These are phyloP conservation scores for Carlito syrichta DNA, from an alignment of 2,113 vertebrate genomes.

Conservation along the genomic window DNA sequence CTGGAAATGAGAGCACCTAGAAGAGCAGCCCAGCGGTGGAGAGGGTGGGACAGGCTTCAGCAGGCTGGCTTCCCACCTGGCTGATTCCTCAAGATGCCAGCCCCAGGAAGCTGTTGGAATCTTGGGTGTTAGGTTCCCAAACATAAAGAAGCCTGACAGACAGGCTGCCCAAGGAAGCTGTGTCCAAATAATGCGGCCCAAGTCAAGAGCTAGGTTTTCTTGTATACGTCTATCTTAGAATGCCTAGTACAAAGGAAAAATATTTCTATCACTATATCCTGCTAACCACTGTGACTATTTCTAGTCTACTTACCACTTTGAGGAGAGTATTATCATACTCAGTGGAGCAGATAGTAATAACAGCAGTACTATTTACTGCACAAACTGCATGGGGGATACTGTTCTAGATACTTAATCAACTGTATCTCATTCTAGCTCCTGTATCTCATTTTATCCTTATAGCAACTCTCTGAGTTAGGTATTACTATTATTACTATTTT, in stretches of 20 bases:
- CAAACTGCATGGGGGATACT: background rate
- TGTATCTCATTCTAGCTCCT: background rate
- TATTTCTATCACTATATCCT: background rate
- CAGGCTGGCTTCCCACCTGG: background rate
- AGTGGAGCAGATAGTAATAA: background rate
- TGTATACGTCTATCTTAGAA: background rate
- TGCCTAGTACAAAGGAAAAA: background rate
- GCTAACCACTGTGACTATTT: background rate
- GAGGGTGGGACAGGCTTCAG: background rate
- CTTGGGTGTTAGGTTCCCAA: background rate
- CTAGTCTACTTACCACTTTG: background rate
- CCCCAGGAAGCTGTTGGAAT: background rate
- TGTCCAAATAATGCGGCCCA: background rate
- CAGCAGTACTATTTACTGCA: background rate
- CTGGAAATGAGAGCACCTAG: background rate
- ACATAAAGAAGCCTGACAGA: background rate
- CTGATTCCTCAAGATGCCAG: conserved; percentile 1
- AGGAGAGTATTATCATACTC: background rate
- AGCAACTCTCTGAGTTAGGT: background rate
- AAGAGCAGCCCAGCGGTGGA: background rate
- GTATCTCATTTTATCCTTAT: background rate
- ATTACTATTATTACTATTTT: background rate
- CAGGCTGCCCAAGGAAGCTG: background rate
- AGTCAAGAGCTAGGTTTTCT: background rate
- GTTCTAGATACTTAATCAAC: background rate